A percentile compares a stretch with the other conserved stretches of the same genome.
These are phyloP conservation scores for Tetramorium parvispinum DNA, from an alignment of 1,140 invertebrate genomes.

Conservation along the genomic window DNA sequence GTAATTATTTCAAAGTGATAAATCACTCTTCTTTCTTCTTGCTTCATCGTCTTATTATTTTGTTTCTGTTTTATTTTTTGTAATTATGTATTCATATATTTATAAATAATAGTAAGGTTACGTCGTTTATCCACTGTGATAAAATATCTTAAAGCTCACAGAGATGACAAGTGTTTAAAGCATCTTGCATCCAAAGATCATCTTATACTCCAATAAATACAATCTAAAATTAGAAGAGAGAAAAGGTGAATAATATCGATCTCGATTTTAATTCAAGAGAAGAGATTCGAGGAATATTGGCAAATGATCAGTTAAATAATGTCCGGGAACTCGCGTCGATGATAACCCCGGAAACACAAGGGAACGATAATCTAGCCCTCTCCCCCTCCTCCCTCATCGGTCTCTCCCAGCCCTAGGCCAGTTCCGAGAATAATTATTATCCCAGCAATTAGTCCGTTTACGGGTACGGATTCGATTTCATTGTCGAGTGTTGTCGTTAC, in stretches of 20 bases:
- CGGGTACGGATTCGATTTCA: constrained; percentile 40
- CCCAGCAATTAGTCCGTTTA: constrained; percentile 46
- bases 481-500: constrained; percentile 45
- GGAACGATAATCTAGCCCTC: background rate
- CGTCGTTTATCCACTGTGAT: background rate
- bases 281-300: background rate
- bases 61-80: background rate
- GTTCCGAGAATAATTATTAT: constrained; percentile 43
- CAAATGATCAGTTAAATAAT: constrained; percentile 36
- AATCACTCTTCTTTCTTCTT: background rate
- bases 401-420: constrained; percentile 15
- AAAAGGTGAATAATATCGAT: background rate
- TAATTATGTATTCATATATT: background rate
- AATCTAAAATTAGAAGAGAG: background rate
- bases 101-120: background rate
- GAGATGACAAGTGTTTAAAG: background rate
- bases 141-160: background rate
- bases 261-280: background rate
- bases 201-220: background rate
- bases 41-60: background rate
- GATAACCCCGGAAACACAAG: constrained; percentile 17
- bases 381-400: background rate
- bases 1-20: background rate
- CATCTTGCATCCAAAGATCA: background rate
- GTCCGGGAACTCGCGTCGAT: background rate